A percentile compares a stretch with the other conserved stretches of the same genome.
phyloP scores from a whole-genome alignment of 2,888 invertebrate species.

The Hedychridium roseum region DNA sequence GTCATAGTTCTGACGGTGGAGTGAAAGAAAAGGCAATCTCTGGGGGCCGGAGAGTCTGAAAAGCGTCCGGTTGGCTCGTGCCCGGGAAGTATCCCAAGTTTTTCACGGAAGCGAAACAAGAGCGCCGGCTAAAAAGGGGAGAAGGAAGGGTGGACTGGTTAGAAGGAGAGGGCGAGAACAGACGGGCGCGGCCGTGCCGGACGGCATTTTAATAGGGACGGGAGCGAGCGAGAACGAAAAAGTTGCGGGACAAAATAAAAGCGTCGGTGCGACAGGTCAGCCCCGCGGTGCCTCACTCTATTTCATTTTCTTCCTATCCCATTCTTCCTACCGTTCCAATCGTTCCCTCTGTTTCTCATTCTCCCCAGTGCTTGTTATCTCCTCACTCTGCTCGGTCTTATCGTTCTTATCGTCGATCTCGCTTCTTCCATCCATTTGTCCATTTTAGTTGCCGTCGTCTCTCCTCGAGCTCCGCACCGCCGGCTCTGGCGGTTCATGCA shows the following conservation, averaged over 20 bases:
- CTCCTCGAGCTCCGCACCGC: background rate
- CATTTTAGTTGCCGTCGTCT: too few species aligned
- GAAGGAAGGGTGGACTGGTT: constrained; percentile 1
- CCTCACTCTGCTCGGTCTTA: too few species aligned
- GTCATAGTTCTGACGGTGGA: too few species aligned
- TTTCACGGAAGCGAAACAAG: constrained; percentile 31
- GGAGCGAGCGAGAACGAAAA: constrained; percentile 31
- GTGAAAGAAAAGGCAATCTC: too few species aligned
- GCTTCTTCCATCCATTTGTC: too few species aligned
- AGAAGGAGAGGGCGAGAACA: constrained; percentile 28
- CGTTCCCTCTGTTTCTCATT: constrained; percentile 12
- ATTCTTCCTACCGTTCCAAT: constrained; percentile 1
- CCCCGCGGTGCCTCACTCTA: constrained; percentile 15
- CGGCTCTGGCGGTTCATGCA: constrained; percentile 36
- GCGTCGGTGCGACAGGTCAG: constrained; percentile 33
- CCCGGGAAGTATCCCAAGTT: constrained; percentile 12
- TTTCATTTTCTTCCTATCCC: background rate
- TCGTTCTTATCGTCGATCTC: too few species aligned
- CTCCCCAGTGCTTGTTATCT: background rate
- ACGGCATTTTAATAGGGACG: constrained; percentile 43
- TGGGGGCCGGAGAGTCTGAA: too few species aligned
- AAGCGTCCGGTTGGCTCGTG: background rate
- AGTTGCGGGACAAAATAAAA: constrained; percentile 36
- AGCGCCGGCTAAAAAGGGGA: background rate
- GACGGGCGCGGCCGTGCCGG: constrained; percentile 36